Conservation (phyloP, 37 sponge, comb jelly and placozoan species). For the Aphrocallistes beatrix region DNA sequence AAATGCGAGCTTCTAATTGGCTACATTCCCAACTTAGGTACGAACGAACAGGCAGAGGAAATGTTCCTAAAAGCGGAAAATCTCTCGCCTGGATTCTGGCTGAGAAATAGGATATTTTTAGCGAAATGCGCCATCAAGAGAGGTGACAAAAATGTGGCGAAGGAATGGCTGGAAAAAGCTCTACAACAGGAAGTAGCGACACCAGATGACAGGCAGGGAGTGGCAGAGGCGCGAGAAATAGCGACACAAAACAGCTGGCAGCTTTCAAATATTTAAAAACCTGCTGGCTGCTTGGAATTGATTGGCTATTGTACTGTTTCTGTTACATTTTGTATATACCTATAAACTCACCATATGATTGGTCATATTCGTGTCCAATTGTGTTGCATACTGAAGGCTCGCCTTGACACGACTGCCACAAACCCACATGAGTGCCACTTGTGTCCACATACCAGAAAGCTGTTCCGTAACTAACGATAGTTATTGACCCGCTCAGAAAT, state of each 20-base stretch:
- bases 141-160: neutral
- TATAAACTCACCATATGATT: neutral
- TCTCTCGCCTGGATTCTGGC: neutral
- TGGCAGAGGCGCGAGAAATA: neutral
- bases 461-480: neutral
- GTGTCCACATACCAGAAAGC: conserved; percentile 8
- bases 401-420: neutral
- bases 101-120: neutral
- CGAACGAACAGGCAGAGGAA: neutral
- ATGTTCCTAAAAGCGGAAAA: neutral
- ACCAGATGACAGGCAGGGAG: neutral
- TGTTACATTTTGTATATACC: neutral
- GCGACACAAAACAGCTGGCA: neutral
- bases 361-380: neutral
- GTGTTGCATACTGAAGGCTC: neutral
- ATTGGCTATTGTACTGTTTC: neutral
- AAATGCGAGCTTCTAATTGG: too few species aligned
- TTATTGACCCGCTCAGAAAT: conserved; percentile 4
- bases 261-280: neutral
- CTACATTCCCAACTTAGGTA: neutral
- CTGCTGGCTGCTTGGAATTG: neutral
- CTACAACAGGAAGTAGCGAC: neutral
- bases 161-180: neutral
- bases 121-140: neutral
- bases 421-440: neutral